Conservation (phyloP, 2,888 invertebrate species). For the Luperina testacea region DNA sequence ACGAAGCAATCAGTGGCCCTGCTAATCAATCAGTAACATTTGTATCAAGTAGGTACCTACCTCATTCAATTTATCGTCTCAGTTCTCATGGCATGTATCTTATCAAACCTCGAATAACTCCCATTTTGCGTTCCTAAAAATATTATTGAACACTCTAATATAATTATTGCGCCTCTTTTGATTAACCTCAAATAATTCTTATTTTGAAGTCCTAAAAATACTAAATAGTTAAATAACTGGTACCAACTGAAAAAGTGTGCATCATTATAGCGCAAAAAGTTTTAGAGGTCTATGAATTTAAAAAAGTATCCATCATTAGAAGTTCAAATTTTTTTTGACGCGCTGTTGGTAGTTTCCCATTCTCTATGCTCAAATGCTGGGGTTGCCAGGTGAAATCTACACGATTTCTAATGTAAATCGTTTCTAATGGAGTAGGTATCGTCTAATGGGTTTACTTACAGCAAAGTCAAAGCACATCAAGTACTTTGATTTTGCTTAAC, state of each 20-base stretch:
- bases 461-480: conserved; percentile 34
- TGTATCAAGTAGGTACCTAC: conserved; percentile 33
- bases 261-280: neutral
- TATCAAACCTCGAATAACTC: neutral
- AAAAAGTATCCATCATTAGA: neutral
- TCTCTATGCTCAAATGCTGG: conserved; percentile 11
- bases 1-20: conserved; percentile 55
- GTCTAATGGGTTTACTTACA: conserved; percentile 44
- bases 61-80: conserved; percentile 53
- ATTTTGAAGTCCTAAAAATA: no score
- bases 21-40: conserved; percentile 57
- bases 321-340: neutral
- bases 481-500: no score
- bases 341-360: neutral
- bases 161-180: no score
- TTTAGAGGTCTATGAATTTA: neutral
- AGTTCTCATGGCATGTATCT: neutral
- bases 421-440: conserved; percentile 51
- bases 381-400: conserved; percentile 54
- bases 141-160: no score
- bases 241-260: neutral
- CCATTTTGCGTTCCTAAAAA: neutral
- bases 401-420: conserved; percentile 58
- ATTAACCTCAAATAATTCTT: no score
- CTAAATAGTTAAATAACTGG: no score